A percentile compares a stretch with the other conserved stretches of the same genome.
Evolutionary conservation across 2,888 invertebrate species (phyloP).

Genomic region (Ceramica pisi): DNA sequence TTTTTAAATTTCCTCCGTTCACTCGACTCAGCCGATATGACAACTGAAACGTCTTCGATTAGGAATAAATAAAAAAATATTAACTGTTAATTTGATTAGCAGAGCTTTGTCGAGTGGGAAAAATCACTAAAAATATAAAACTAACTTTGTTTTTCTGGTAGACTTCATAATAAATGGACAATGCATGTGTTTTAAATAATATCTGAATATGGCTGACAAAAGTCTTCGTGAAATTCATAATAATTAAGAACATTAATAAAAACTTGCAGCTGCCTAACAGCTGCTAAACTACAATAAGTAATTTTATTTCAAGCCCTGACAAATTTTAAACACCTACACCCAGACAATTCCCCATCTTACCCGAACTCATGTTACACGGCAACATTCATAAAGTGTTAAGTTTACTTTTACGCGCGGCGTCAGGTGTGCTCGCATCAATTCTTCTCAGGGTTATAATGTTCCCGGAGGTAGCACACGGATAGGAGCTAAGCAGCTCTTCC

Average conservation of each 20-base stretch:
- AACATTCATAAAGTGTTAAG: conserved; percentile 70
- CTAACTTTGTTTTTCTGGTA: too few species aligned
- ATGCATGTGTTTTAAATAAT: too few species aligned
- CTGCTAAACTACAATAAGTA: neutral
- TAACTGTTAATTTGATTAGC: too few species aligned
- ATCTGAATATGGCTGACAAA: too few species aligned
- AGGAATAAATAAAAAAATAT: too few species aligned
- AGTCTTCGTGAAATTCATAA: too few species aligned
- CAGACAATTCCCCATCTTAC: neutral
- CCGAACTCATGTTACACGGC: conserved; percentile 7
- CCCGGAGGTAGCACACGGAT: conserved; percentile 57
- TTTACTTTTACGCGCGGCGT: conserved; percentile 67
- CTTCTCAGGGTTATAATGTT: conserved; percentile 72
- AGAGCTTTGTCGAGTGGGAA: too few species aligned
- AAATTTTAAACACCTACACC: neutral
- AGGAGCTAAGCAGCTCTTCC: conserved; percentile 38
- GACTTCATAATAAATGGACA: too few species aligned
- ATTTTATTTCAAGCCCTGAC: neutral
- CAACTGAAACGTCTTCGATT: too few species aligned
- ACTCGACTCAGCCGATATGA: too few species aligned
- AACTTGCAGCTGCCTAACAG: neutral
- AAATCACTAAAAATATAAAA: too few species aligned
- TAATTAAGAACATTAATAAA: neutral
- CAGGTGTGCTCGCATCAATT: conserved; percentile 76
- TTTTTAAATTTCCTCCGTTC: too few species aligned